Conservation (phyloP, 2,797 vertebrate genomes). For the Mionectes olivaceus region DNA sequence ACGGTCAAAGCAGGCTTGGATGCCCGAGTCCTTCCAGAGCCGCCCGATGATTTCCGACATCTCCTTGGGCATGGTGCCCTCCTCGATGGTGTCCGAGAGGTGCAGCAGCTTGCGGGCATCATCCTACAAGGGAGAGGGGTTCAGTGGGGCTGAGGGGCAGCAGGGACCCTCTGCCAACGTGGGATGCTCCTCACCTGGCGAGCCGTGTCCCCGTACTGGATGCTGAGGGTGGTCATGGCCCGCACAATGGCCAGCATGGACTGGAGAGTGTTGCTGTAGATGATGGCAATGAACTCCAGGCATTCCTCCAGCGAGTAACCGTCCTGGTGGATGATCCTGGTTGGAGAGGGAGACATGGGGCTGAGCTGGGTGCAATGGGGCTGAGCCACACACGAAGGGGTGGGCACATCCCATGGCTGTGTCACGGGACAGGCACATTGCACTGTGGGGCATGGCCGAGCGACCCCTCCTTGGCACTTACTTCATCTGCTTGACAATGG, state of each 20-base stretch:
- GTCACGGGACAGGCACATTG: accelerated
- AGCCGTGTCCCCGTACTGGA: constrained; percentile 88
- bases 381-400: neutral
- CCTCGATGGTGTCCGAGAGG: constrained; percentile 95
- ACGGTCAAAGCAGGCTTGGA: constrained; percentile 93
- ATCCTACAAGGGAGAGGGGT: constrained; percentile 77
- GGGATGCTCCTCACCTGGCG: constrained; percentile 82
- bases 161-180: accelerated
- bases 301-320: constrained; percentile 96
- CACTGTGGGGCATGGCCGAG: accelerated
- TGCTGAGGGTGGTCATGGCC: constrained; percentile 92
- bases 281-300: constrained; percentile 94
- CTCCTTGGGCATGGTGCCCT: constrained; percentile 96
- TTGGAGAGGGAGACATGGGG: neutral
- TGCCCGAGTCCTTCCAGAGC: constrained; percentile 94
- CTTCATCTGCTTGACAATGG: constrained; percentile 99
- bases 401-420: neutral
- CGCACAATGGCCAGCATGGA: constrained; percentile 94
- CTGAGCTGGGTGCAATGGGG: neutral
- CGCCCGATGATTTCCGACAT: constrained; percentile 92
- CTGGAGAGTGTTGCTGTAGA: constrained; percentile 97
- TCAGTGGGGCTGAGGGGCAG: neutral
- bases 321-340: constrained; percentile 97
- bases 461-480: constrained; percentile 75
- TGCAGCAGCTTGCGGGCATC: constrained; percentile 94